phyloP scores from a whole-genome alignment of 2,888 invertebrate genomes.

The Vesta saturnalis region DNA sequence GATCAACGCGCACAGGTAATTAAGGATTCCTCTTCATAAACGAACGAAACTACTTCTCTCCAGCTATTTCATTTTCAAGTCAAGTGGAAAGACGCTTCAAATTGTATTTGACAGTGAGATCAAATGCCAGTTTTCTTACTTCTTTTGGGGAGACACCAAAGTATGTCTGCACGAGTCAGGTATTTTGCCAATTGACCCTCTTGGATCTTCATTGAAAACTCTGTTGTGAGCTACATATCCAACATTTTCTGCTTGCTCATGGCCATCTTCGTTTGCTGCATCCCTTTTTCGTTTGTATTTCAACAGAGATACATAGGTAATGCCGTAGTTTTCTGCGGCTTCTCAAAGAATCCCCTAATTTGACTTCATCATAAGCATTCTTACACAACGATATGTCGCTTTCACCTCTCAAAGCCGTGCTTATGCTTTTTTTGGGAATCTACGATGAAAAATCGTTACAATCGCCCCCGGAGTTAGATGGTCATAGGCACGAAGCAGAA shows the following conservation, averaged over 20 bases:
- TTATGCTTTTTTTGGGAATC: too few species aligned
- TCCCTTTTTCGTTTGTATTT: conserved; percentile 28
- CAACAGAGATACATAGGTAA: conserved; percentile 23
- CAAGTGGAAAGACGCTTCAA: background rate
- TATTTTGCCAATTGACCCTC: background rate
- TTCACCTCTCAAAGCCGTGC: too few species aligned
- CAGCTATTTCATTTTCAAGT: background rate
- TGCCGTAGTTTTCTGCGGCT: conserved; percentile 26
- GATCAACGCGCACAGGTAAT: conserved; percentile 32
- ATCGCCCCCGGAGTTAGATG: too few species aligned
- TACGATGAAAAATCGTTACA: too few species aligned
- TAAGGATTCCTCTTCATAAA: conserved; percentile 39
- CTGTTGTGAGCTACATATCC: conserved; percentile 31
- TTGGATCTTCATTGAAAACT: too few species aligned
- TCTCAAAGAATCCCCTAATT: too few species aligned
- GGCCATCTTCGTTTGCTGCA: conserved; percentile 20
- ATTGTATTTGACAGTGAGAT: conserved; percentile 4
- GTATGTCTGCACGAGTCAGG: conserved; percentile 8
- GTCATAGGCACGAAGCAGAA: too few species aligned
- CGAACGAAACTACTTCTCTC: conserved; percentile 10
- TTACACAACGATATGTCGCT: too few species aligned
- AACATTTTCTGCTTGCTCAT: conserved; percentile 11
- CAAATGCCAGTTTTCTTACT: conserved; percentile 5
- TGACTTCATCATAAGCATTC: too few species aligned
- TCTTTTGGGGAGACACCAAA: too few species aligned